phyloP scores from a whole-genome alignment of 2,888 invertebrate species.

The Tricholauxania praeusta region DNA sequence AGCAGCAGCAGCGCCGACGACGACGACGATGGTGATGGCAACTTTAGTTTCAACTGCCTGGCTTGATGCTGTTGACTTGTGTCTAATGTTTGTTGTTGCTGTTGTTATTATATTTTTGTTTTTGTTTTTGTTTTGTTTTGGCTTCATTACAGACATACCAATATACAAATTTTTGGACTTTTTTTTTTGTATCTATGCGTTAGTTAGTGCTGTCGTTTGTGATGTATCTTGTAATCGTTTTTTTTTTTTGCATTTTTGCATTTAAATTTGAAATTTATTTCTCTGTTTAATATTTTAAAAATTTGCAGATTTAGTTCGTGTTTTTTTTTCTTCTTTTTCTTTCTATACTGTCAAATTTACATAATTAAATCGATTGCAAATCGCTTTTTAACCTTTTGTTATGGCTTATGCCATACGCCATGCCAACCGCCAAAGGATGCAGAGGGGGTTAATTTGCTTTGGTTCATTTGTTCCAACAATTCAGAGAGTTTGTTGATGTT shows the following conservation, averaged over 20 bases:
- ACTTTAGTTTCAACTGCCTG: not conserved
- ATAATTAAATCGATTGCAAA: slow-evolving; percentile 45
- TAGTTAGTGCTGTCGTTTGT: not conserved
- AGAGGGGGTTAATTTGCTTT: no score
- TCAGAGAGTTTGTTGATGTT: not conserved
- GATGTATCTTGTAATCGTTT: slow-evolving; percentile 8
- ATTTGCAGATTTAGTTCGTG: slow-evolving; percentile 6
- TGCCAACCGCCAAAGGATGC: not conserved
- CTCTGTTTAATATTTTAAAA: slow-evolving; percentile 5
- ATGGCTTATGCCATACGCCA: not conserved
- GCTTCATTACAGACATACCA: no score
- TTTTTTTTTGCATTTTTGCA: slow-evolving; percentile 13
- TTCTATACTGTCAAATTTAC: slow-evolving; percentile 32
- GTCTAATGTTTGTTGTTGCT: not conserved
- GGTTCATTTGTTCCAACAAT: no score
- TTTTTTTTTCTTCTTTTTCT: not conserved
- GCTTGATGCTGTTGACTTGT: not conserved
- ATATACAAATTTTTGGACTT: slow-evolving; percentile 9
- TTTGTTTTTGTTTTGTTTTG: not conserved
- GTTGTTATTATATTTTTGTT: not conserved
- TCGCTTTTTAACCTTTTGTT: slow-evolving; percentile 24
- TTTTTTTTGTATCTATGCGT: not conserved
- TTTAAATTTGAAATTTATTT: slow-evolving; percentile 24
- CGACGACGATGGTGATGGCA: not conserved
- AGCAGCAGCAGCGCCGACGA: no score